Percentiles rank a stretch among this genome's conserved stretches.
These are phyloP conservation scores for Diachasmimorpha longicaudata DNA, from an alignment of 1,140 invertebrate genomes.

Conservation along the genomic window DNA sequence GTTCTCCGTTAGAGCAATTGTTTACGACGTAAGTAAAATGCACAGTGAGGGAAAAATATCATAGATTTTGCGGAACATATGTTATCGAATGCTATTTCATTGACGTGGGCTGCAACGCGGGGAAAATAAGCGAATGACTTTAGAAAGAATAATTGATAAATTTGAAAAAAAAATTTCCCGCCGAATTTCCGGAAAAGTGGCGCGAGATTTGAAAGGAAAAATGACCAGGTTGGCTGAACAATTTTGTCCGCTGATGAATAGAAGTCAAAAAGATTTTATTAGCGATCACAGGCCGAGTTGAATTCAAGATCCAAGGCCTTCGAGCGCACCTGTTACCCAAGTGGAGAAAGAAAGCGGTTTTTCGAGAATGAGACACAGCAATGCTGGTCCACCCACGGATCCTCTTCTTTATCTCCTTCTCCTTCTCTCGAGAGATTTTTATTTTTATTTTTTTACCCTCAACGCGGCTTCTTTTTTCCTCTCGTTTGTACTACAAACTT, in stretches of 20 bases:
- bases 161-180: no score
- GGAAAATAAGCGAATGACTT: no score
- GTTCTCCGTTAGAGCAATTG: not conserved
- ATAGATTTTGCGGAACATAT: no score
- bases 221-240: not conserved
- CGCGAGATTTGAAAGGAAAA: no score
- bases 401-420: constrained; percentile 9
- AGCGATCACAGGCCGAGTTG: not conserved
- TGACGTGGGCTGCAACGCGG: no score
- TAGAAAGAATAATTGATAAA: no score
- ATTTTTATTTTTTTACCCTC: constrained; percentile 5
- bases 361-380: constrained; percentile 13
- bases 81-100: no score
- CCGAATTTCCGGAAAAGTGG: no score
- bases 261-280: constrained; percentile 10
- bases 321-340: constrained; percentile 28
- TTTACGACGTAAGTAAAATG: no score
- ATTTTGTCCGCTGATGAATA: not conserved
- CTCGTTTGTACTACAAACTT: constrained; percentile 35
- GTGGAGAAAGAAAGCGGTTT: constrained; percentile 9
- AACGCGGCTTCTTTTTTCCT: constrained; percentile 11
- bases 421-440: not conserved
- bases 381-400: constrained; percentile 30
- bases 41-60: no score
- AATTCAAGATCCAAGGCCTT: constrained; percentile 19